These are phyloP conservation scores for Teinopalpus imperialis DNA, from an alignment of 2,888 invertebrate species.

Conservation along the genomic window DNA sequence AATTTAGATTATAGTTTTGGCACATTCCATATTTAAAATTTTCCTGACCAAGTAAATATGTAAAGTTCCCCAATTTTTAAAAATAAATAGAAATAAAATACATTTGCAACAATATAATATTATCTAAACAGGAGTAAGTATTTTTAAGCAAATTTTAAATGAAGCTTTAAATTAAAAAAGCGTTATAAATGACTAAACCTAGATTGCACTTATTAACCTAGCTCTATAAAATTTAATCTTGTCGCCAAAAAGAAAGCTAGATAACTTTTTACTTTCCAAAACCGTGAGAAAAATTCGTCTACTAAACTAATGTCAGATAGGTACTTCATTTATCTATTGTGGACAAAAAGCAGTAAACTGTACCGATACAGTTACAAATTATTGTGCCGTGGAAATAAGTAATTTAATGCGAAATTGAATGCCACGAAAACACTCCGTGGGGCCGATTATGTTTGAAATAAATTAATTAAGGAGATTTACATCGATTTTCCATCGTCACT, in stretches of 20 bases:
- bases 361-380: conserved; percentile 73
- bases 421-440: conserved; percentile 64
- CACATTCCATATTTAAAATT: too few species aligned
- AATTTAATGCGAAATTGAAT: conserved; percentile 77
- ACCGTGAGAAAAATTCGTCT: conserved; percentile 71
- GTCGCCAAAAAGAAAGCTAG: conserved; percentile 57
- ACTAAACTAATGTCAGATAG: conserved; percentile 29
- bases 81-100: too few species aligned
- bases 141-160: too few species aligned
- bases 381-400: conserved; percentile 78
- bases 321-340: conserved; percentile 41
- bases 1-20: too few species aligned
- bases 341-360: conserved; percentile 63
- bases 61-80: too few species aligned
- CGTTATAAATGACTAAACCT: too few species aligned
- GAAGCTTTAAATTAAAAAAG: too few species aligned
- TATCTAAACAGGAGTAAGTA: too few species aligned
- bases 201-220: conserved; percentile 28
- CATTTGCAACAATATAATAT: too few species aligned
- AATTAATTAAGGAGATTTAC: conserved; percentile 76
- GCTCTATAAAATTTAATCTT: conserved; percentile 38
- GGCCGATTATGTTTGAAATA: conserved; percentile 73
- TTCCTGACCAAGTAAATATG: too few species aligned
- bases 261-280: conserved; percentile 61
- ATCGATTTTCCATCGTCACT: conserved; percentile 65